Base-by-base conservation (phyloP, 1,140 invertebrate species). In the Spodoptera litura region DNA sequence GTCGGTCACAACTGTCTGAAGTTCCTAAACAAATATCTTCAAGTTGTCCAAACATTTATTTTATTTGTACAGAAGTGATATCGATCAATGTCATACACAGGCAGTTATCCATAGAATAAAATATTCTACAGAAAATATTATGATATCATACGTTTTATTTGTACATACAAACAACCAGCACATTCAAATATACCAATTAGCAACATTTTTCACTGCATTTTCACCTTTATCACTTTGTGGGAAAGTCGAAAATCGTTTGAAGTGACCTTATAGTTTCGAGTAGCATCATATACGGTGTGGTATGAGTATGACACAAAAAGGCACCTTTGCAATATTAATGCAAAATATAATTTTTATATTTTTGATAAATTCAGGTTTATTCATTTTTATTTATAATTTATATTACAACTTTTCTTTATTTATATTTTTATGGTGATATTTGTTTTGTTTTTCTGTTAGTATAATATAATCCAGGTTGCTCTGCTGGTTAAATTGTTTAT, bases 41-140 rank as follows among this genome's bases (percentile, higher is more conserved):
- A 44, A 64, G n/a, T 64, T 64, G 61, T 64, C 61, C 44, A 44
- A 64, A 64, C 61, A 64, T 64, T 64, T 5, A 31, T 31, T 31
- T 31, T 64, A 64, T 64, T 64, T 31, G 35, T 64, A 15, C 15
- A 64, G 38, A 64, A 64, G 35, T 64, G 35, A 64, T 44, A 64
- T 64, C 61, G 61, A 64, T 64, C 61, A 64, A 31, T 64, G 61
- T 64, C 61, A 35, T 6, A 38, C 2, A 44, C 61, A 64, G 35
- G 20, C 35, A 59, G 8, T 27, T 59, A 59, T 59, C 20, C n/a
- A 27, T 31, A 64, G 27, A 64, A 44, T n/a, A 64, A 64, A 31
- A 44, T 64, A 15, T 44, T 64, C 61, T 44, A 6, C 61, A 64
- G 61, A 10, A 35, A 62, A 64, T n/a, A 38, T 31, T 64, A 64